These are phyloP conservation scores for Paramormyrops hopkinsi DNA, from an alignment of 2,797 vertebrate genomes.

Conservation along the genomic window DNA sequence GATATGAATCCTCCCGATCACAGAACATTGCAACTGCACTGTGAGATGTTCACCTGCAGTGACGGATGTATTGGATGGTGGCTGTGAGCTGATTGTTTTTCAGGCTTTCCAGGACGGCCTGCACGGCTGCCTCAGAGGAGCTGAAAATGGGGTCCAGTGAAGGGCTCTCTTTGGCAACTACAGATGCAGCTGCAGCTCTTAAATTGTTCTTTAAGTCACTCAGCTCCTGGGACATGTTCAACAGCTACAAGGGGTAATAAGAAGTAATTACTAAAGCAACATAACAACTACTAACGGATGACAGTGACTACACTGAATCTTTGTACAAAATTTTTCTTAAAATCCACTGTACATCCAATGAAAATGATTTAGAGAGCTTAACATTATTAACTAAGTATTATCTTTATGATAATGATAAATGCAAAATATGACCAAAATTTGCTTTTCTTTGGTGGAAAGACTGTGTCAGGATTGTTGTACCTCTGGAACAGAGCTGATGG, in stretches of 20 bases:
- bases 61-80: conserved; percentile 84
- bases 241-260: conserved; percentile 58
- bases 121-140: conserved; percentile 86
- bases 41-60: conserved; percentile 78
- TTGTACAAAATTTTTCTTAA: not conserved
- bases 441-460: not conserved
- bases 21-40: not conserved
- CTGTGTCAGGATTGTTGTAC: conserved; percentile 53
- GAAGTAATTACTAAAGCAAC: not conserved
- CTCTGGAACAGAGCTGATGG: conserved; percentile 93
- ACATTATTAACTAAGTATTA: not conserved
- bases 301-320: not conserved
- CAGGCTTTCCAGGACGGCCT: conserved; percentile 91
- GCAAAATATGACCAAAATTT: not conserved
- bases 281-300: not conserved
- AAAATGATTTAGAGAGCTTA: not conserved
- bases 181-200: conserved; percentile 72
- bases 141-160: conserved; percentile 73
- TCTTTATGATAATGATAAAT: not conserved
- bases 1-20: not conserved
- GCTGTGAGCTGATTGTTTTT: conserved; percentile 87
- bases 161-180: conserved; percentile 53
- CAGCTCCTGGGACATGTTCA: conserved; percentile 97
- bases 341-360: not conserved
- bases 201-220: conserved; percentile 86